Evolutionary conservation across 2,888 invertebrate genomes (phyloP).

Genomic region (Phymatocera aterrima): DNA sequence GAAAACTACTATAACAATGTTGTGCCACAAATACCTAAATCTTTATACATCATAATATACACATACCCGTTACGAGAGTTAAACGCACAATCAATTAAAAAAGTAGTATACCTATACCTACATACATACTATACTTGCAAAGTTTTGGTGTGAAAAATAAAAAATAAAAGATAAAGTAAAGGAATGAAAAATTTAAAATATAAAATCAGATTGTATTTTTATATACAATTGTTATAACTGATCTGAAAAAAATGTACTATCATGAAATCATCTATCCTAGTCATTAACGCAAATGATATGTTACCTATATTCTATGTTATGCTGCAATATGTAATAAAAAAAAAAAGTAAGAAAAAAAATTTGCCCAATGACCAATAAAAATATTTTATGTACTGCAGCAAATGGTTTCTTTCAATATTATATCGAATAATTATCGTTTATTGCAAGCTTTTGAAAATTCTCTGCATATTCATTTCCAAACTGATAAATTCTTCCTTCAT

Average conservation of each 20-base stretch:
- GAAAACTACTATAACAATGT: constrained; percentile 47
- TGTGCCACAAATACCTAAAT: constrained; percentile 54
- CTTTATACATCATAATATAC: constrained; percentile 43
- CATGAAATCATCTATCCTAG: constrained; percentile 68
- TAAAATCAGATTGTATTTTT: constrained; percentile 69
- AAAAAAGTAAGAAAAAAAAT: no score
- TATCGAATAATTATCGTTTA: no score
- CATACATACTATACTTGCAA: constrained; percentile 1
- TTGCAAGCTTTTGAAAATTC: no score
- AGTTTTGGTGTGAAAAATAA: constrained; percentile 16
- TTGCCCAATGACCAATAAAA: constrained; percentile 62
- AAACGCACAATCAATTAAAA: constrained; percentile 62
- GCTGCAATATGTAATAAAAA: constrained; percentile 54
- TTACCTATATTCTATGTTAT: constrained; percentile 70
- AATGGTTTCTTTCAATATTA: no score
- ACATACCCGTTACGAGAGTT: constrained; percentile 55
- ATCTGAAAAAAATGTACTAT: constrained; percentile 62
- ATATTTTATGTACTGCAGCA: constrained; percentile 66
- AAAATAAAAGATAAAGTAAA: neutral
- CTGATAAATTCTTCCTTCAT: no score
- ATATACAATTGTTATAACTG: constrained; percentile 68
- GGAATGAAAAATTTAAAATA: constrained; percentile 13
- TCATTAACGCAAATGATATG: constrained; percentile 65
- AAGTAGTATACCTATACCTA: neutral
- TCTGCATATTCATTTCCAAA: no score